A percentile compares a stretch with the other conserved stretches of the same genome.
Conservation (phyloP, 2,888 invertebrate species). For the Cerceris rybyensis region DNA sequence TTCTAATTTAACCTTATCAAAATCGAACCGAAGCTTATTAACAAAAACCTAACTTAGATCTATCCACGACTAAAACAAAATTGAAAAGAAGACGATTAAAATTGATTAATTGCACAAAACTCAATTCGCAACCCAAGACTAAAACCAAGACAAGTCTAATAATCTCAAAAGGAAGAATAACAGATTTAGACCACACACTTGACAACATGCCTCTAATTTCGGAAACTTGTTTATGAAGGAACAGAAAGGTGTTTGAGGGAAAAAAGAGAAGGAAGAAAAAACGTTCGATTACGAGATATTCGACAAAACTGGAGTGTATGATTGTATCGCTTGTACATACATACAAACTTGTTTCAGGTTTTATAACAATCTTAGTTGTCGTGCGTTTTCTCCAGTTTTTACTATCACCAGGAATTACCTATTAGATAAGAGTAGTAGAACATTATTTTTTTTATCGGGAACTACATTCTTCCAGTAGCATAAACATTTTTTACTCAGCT, state of each 20-base stretch:
- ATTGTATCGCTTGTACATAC: constrained; percentile 3
- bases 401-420: not conserved
- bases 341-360: not conserved
- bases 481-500: not conserved
- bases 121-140: too few relatives aligned
- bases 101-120: too few relatives aligned
- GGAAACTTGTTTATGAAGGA: too few relatives aligned
- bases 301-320: constrained; percentile 31
- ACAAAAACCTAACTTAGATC: too few relatives aligned
- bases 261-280: constrained; percentile 19
- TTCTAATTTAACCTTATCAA: too few relatives aligned
- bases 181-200: too few relatives aligned
- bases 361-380: not conserved
- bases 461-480: not conserved
- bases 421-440: not conserved
- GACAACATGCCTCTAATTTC: too few relatives aligned
- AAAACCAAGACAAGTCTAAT: too few relatives aligned
- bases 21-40: too few relatives aligned
- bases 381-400: constrained; percentile 4
- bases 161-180: too few relatives aligned
- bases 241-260: not conserved
- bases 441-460: not conserved
- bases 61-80: too few relatives aligned
- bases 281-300: constrained; percentile 31
- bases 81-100: too few relatives aligned